These are phyloP conservation scores for Drosophila multiciliata DNA, from an alignment of 2,888 invertebrate species.

Conservation along the genomic window DNA sequence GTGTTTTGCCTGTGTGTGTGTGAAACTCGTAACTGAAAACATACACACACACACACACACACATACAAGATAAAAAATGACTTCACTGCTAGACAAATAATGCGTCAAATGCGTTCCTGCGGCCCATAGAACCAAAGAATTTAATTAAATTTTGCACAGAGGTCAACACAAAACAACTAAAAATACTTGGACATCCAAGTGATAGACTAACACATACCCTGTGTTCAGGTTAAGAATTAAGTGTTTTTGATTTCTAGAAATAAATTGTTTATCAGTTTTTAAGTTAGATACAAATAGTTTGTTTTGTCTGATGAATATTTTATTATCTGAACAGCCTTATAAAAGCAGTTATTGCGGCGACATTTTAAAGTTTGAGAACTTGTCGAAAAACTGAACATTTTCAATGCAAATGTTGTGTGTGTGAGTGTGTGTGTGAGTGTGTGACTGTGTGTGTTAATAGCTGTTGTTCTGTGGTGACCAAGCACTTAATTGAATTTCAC, in stretches of 20 bases:
- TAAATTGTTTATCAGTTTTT: background rate
- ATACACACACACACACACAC: background rate
- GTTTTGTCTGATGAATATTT: background rate
- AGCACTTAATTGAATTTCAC: constrained; percentile 67
- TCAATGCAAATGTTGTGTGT: constrained; percentile 2
- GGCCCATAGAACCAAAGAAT: constrained; percentile 69
- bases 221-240: background rate
- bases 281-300: background rate
- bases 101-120: constrained; percentile 68
- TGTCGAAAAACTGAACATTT: too few relatives aligned
- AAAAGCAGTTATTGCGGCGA: too few relatives aligned
- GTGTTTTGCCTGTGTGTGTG: background rate
- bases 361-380: too few relatives aligned
- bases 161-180: constrained; percentile 19
- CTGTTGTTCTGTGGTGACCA: constrained; percentile 15
- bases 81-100: constrained; percentile 66
- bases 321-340: too few relatives aligned
- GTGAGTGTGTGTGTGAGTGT: background rate
- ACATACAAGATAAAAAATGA: constrained; percentile 12
- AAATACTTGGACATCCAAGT: background rate
- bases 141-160: constrained; percentile 70
- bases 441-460: background rate
- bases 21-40: constrained; percentile 23
- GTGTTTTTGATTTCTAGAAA: background rate
- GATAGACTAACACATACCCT: constrained; percentile 12